These are phyloP conservation scores for Crotophaga sulcirostris DNA, from an alignment of 2,113 vertebrate species.

Conservation along the genomic window DNA sequence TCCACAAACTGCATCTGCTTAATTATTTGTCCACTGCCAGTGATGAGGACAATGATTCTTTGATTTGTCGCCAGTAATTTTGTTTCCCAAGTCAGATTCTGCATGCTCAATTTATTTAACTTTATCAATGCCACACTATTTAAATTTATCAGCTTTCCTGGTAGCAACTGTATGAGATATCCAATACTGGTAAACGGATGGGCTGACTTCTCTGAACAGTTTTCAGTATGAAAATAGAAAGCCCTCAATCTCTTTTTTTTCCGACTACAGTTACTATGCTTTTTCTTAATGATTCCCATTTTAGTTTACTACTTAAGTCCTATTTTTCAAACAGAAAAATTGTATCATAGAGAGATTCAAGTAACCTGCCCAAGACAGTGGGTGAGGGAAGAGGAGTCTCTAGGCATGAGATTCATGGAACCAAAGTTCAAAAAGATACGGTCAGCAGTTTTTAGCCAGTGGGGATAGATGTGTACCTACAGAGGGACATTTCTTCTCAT, in stretches of 20 bases:
- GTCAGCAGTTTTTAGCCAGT: background rate
- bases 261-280: background rate
- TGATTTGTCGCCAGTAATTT: constrained; percentile 25
- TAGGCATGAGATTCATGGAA: background rate
- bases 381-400: background rate
- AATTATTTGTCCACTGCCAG: constrained; percentile 55
- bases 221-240: constrained; percentile 1
- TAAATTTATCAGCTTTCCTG: background rate
- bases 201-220: background rate
- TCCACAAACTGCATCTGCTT: constrained; percentile 55
- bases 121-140: background rate
- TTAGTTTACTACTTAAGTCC: background rate
- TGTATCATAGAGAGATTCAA: background rate
- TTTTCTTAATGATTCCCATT: background rate
- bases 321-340: background rate
- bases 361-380: background rate
- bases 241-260: background rate
- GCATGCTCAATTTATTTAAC: background rate
- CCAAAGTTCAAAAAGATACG: background rate
- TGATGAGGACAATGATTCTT: constrained; percentile 52
- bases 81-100: constrained; percentile 7
- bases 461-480: background rate
- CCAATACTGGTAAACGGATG: background rate
- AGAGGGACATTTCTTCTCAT: background rate
- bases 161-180: background rate